phyloP scores from a whole-genome alignment of 2,797 vertebrate genomes.

The Xenops minutus region DNA sequence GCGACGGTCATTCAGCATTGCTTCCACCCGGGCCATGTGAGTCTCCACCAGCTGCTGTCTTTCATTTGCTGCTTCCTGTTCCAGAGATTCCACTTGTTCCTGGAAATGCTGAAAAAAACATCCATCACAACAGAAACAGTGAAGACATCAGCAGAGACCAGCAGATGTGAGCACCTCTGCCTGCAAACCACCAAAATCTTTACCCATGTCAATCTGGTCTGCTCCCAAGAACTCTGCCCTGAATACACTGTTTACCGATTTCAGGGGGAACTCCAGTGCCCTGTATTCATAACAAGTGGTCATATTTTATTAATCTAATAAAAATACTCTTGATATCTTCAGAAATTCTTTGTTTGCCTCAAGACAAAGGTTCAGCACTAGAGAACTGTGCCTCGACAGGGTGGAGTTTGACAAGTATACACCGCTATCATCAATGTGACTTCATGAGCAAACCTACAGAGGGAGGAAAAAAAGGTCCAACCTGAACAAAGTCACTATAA shows the following conservation, averaged over 20 bases:
- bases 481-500: background rate
- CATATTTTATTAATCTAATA: background rate
- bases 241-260: background rate
- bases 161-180: accelerated
- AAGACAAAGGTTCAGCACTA: background rate
- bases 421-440: background rate
- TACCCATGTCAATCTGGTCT: background rate
- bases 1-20: slow-evolving; percentile 93
- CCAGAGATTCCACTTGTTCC: slow-evolving; percentile 95
- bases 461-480: background rate
- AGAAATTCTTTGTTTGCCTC: background rate
- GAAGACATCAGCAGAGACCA: background rate
- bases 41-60: slow-evolving; percentile 97
- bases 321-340: background rate
- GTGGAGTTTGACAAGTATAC: background rate
- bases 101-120: slow-evolving; percentile 87
- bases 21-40: slow-evolving; percentile 96
- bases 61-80: slow-evolving; percentile 95
- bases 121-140: background rate
- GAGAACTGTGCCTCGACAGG: background rate
- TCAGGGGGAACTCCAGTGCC: background rate
- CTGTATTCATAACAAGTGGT: background rate
- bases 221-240: background rate
- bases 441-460: background rate
- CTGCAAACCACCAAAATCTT: background rate